phyloP scores from a whole-genome alignment of 2,113 vertebrate genomes.

The Oreochromis aureus region DNA sequence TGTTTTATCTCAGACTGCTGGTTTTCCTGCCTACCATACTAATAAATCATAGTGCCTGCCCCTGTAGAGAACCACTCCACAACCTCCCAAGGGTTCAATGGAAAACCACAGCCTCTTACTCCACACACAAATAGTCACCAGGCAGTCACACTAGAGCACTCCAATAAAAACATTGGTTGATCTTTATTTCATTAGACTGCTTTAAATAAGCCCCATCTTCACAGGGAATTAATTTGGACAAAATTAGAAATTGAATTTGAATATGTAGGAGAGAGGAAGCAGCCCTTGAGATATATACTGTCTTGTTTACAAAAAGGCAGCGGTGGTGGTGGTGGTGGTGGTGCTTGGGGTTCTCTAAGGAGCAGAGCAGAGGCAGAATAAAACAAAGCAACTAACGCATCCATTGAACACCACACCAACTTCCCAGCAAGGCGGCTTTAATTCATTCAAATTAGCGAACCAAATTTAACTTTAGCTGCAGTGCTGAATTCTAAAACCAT shows the following conservation, averaged over 20 bases:
- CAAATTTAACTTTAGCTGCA: constrained; percentile 54
- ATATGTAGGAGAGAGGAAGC: constrained; percentile 42
- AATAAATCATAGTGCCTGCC: constrained; percentile 53
- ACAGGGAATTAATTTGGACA: constrained; percentile 49
- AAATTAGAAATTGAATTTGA: constrained; percentile 61
- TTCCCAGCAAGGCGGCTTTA: constrained; percentile 15
- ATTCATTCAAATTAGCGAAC: constrained; percentile 41
- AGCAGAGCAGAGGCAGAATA: constrained; percentile 13
- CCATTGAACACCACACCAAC: constrained; percentile 26
- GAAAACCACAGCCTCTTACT: constrained; percentile 53
- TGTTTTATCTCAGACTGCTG: constrained; percentile 51
- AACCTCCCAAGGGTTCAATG: constrained; percentile 50
- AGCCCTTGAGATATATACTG: constrained; percentile 38
- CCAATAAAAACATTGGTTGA: constrained; percentile 42
- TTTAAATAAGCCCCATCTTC: constrained; percentile 44
- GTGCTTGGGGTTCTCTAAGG: constrained; percentile 3
- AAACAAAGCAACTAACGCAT: constrained; percentile 42
- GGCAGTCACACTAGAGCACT: constrained; percentile 28
- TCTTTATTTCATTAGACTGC: constrained; percentile 53
- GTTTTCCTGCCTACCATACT: constrained; percentile 33
- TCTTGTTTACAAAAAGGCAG: constrained; percentile 40
- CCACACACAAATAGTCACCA: constrained; percentile 11
- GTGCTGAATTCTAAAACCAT: constrained; percentile 50
- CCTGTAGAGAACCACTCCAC: constrained; percentile 40
- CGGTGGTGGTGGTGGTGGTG: background rate